Base-by-base conservation (phyloP, 1,140 invertebrate genomes). In the Ips typographus region DNA sequence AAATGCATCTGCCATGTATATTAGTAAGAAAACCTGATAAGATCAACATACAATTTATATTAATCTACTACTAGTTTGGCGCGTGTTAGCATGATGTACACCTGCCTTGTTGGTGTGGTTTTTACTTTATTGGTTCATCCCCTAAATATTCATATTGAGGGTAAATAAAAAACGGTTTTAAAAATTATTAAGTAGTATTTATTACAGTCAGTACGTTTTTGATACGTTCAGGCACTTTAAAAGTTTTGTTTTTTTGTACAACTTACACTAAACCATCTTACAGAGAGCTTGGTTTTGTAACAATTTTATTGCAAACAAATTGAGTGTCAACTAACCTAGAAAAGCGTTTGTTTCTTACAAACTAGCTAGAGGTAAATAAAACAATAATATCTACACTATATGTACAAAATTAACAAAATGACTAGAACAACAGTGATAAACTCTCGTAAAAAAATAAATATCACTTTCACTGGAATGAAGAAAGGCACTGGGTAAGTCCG, bases 381-480 rank as follows among this genome's bases (percentile, higher is more conserved):
- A 55, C 59, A 56, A 55, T 62, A 64, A 58, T 58, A 67, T 71
- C 69, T 70, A 69, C 75, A 76, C 72, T 75, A 73, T 76, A 77
- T 78, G 55, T 78, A 78, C 75, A 78, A 68, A 56, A 70, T 66
- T 55, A 4, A 66, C 74, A 70, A 73, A 77, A 76, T 78, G 77
- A 78, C 77, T 78, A 78, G 77, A 66, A 73, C 22, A 76, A 76
- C 72, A 75, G 71, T 72, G 66, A 71, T 74, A 76, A 72, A 76
- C 70, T 76, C 65, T 71, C 64, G 61, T 57, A 73, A 72, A 72
- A 73, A 75, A 72, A 71, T 69, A 77, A 74, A 74, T 75, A 78
- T 78, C 77, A 78, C 77, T 77, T 71, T 70, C 68, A 67, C 65
- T 73, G 73, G 73, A 76, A 74, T 74, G 68, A 68, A 75, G 63